Evolutionary conservation across 1,140 invertebrate species (phyloP), one percentile per base, ranked within the genome.

Genomic region (Diorhabda elongata): DNA sequence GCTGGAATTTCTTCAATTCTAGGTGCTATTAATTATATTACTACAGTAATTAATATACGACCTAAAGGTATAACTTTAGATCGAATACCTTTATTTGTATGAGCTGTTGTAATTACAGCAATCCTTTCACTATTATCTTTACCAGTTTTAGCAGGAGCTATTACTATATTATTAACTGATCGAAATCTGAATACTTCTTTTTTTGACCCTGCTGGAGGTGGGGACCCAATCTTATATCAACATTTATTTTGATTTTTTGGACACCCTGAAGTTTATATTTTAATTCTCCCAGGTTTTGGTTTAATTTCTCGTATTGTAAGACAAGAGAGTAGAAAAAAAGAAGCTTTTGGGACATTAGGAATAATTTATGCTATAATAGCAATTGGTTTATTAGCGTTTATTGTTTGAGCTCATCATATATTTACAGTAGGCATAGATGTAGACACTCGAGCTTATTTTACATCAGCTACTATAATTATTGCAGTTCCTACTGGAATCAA

Each of bases 191-290:
- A 89, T 84, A 88, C 88, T 44, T 85, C 85, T 26, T 90, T 91
- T 80, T 91, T 90, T 85, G 85, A 90, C 69, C 86, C 87, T 44
- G 76, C 81, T 42, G 87, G 87, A 68, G 88, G 88, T 44, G 89
- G 89, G 64, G 87, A 91, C 73, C 88, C 88, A 61, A 84, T 91
- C 82, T 71, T 91, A 75, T 92, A 87, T 74, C 90, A 92, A 86
- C 90, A 92, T 80, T 83, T 91, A 84, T 91, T 92, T 85, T 91
- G 88, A 85, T 91, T 92, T 82, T 91, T 90, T 86, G 89, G 89
- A 0, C 90, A 92, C 70, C 88, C 89, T 47, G 89, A 91, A 86
- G 89, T 91, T 73, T 91, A 92, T 82, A 90, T 92, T 88, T 81
- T 88, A 83, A 88, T 88, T 84, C 75, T 87, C 73, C 85, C 84